A percentile compares a stretch with the other conserved stretches of the same genome.
phyloP scores from a whole-genome alignment of 2,888 invertebrate species.

The Spodoptera picta region DNA sequence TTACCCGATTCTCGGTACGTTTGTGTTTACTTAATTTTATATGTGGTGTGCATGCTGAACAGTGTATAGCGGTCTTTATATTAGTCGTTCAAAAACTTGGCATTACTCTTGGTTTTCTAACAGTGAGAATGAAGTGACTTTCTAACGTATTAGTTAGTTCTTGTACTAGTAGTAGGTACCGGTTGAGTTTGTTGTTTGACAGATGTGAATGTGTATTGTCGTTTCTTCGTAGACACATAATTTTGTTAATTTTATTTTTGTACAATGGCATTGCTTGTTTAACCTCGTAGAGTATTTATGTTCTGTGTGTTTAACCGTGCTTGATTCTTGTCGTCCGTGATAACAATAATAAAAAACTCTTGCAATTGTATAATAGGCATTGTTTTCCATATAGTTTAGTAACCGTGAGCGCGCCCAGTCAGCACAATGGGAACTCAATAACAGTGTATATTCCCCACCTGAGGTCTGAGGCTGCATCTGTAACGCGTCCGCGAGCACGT shows the following conservation, averaged over 20 bases:
- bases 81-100: no score
- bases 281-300: no score
- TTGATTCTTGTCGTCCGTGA: slow-evolving; percentile 17
- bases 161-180: slow-evolving; percentile 17
- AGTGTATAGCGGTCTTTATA: no score
- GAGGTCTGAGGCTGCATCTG: slow-evolving; percentile 77
- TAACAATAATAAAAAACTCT: slow-evolving; percentile 24
- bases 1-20: no score
- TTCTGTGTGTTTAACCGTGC: no score
- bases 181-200: slow-evolving; percentile 31
- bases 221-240: slow-evolving; percentile 34
- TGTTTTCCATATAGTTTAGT: slow-evolving; percentile 33
- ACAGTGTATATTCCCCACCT: slow-evolving; percentile 65
- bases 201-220: slow-evolving; percentile 42
- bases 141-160: slow-evolving; percentile 6
- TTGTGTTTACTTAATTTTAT: no score
- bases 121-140: no score
- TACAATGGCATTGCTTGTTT: slow-evolving; percentile 57
- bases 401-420: slow-evolving; percentile 37
- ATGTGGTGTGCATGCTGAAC: no score
- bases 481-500: slow-evolving; percentile 66
- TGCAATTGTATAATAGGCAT: slow-evolving; percentile 15
- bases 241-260: slow-evolving; percentile 61
- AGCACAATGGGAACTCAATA: slow-evolving; percentile 67
- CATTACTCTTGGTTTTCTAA: no score